Evolutionary conservation across 2,888 invertebrate genomes (phyloP).

Genomic region (Bembecia ichneumoniformis): DNA sequence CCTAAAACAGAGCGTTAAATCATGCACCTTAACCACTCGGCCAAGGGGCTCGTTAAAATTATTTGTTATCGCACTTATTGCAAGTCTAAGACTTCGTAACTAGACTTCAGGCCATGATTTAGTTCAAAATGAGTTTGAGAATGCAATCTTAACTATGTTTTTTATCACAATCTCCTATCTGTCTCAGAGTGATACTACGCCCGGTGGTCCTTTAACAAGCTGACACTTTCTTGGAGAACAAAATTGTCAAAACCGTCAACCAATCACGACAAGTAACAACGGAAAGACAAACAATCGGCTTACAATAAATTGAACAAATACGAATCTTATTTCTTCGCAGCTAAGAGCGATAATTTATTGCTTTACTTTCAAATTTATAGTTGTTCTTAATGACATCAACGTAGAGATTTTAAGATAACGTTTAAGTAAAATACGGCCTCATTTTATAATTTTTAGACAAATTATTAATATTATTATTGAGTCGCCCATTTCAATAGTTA

Average conservation of each 20-base stretch:
- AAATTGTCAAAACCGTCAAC: slow-evolving; percentile 66
- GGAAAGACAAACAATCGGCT: neutral
- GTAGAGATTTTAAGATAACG: slow-evolving; percentile 44
- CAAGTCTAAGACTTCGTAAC: no score
- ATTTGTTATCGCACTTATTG: slow-evolving; percentile 27
- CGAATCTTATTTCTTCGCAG: no score
- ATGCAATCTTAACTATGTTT: slow-evolving; percentile 51
- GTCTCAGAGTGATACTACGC: slow-evolving; percentile 30
- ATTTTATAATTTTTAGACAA: neutral
- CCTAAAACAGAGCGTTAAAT: neutral
- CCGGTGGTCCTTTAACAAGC: slow-evolving; percentile 52
- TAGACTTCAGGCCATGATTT: no score
- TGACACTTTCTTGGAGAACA: slow-evolving; percentile 55
- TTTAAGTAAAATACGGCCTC: neutral
- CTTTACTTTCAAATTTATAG: no score
- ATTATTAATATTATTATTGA: neutral
- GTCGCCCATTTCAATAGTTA: no score
- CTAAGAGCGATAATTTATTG: no score
- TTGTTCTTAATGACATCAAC: slow-evolving; percentile 15
- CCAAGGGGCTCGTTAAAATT: no score
- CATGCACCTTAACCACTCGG: no score
- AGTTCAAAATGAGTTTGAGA: slow-evolving; percentile 7
- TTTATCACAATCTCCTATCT: slow-evolving; percentile 38
- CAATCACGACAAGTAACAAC: slow-evolving; percentile 30
- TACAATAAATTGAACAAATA: no score